These are phyloP conservation scores for Nysson spinosus DNA, from an alignment of 2,888 invertebrate genomes.

Conservation along the genomic window DNA sequence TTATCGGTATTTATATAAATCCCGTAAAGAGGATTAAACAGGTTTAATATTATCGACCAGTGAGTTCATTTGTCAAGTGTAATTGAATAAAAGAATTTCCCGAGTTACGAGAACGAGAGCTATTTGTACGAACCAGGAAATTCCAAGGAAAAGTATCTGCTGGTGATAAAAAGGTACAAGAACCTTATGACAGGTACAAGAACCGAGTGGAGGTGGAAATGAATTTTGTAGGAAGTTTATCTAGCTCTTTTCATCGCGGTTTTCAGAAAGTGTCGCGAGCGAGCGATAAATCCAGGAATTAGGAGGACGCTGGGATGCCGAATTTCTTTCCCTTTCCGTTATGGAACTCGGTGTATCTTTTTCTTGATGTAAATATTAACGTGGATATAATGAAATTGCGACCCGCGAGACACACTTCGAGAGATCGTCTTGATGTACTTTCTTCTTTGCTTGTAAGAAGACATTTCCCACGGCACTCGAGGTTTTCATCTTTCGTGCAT, in stretches of 20 bases:
- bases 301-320: neutral
- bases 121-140: slow-evolving; percentile 3
- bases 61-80: too few species aligned
- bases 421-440: slow-evolving; percentile 8
- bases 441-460: neutral
- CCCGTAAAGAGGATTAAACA: too few species aligned
- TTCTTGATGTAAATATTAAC: neutral
- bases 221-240: slow-evolving; percentile 22
- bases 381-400: neutral
- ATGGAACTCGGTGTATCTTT: neutral
- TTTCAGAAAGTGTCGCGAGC: neutral
- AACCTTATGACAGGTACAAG: neutral
- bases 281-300: neutral
- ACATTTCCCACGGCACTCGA: slow-evolving; percentile 18
- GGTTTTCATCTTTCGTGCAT: slow-evolving; percentile 19
- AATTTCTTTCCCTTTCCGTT: neutral
- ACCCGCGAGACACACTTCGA: neutral
- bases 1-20: too few species aligned
- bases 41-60: too few species aligned
- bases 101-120: too few species aligned
- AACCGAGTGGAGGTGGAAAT: slow-evolving; percentile 7
- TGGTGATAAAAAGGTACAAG: slow-evolving; percentile 9
- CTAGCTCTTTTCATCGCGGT: neutral
- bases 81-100: too few species aligned
- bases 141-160: too few species aligned